A percentile compares a stretch with the other conserved stretches of the same genome.
These are phyloP conservation scores for Lepidocyrtoides sp. DNA, from an alignment of 2,888 invertebrate species.

Conservation along the genomic window DNA sequence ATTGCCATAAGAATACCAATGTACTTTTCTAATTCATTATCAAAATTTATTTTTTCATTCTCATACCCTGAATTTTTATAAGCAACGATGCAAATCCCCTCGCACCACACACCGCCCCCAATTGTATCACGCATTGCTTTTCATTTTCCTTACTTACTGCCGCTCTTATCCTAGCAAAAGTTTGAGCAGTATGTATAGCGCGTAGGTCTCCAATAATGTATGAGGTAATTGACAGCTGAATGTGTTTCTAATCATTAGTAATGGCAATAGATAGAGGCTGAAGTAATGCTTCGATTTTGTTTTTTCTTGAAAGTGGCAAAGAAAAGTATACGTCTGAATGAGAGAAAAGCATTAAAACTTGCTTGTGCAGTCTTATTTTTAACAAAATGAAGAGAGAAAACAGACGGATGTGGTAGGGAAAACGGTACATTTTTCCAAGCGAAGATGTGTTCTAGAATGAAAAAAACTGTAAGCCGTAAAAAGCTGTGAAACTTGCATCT, in stretches of 20 bases:
- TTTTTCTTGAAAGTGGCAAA: conserved; percentile 2
- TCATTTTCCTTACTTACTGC: neutral
- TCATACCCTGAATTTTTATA: conserved; percentile 28
- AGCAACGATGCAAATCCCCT: neutral
- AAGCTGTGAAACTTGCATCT: no score
- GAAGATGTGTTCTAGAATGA: no score
- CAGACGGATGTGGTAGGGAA: no score
- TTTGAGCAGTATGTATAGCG: no score
- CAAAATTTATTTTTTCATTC: conserved; percentile 46
- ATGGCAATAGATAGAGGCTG: conserved; percentile 50
- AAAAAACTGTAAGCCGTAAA: no score
- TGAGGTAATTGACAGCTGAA: conserved; percentile 78
- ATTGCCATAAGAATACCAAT: no score
- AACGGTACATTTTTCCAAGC: no score
- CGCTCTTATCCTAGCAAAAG: no score
- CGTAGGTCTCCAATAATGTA: neutral
- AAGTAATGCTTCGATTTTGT: conserved; percentile 77
- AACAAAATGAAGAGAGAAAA: no score
- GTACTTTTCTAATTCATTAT: no score
- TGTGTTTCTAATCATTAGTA: conserved; percentile 81
- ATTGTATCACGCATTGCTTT: conserved; percentile 19
- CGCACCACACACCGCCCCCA: neutral
- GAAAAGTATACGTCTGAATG: no score
- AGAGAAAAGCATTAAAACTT: conserved; percentile 28
- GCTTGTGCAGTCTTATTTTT: neutral